phyloP scores from a whole-genome alignment of 2,797 vertebrate species.

The Melanotaenia pygmaea region DNA sequence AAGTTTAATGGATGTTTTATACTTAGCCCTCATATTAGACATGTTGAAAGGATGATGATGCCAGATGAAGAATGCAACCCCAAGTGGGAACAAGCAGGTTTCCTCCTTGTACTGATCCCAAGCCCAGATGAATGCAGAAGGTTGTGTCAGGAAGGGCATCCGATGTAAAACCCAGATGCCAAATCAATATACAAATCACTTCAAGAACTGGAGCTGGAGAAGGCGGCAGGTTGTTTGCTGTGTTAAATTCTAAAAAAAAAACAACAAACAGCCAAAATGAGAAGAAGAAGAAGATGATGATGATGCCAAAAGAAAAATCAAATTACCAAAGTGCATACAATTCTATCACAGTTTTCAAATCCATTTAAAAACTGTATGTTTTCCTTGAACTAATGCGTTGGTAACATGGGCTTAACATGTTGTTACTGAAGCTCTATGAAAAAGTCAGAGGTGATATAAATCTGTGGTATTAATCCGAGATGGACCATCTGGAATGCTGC shows the following conservation, averaged over 20 bases:
- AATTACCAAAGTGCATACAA: background rate
- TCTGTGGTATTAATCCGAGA: background rate
- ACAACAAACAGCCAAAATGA: too few relatives aligned
- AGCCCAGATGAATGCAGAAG: too few relatives aligned
- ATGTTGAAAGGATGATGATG: background rate
- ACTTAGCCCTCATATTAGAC: background rate
- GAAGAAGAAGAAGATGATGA: too few relatives aligned
- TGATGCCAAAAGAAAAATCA: background rate
- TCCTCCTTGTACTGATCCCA: too few relatives aligned
- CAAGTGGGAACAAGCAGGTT: too few relatives aligned
- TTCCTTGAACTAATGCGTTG: background rate
- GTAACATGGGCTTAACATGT: background rate
- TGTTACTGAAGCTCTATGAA: background rate
- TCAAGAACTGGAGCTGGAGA: too few relatives aligned
- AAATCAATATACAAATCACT: too few relatives aligned
- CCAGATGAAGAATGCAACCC: too few relatives aligned
- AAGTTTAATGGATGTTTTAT: background rate
- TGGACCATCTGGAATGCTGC: background rate
- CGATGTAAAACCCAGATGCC: too few relatives aligned
- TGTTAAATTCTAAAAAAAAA: too few relatives aligned
- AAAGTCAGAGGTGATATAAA: background rate
- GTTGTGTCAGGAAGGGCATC: too few relatives aligned
- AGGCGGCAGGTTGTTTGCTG: too few relatives aligned
- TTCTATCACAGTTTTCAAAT: background rate
- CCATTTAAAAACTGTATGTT: background rate